Base-by-base conservation (phyloP, 1,140 invertebrate genomes). In the Camponotus pennsylvanicus region DNA sequence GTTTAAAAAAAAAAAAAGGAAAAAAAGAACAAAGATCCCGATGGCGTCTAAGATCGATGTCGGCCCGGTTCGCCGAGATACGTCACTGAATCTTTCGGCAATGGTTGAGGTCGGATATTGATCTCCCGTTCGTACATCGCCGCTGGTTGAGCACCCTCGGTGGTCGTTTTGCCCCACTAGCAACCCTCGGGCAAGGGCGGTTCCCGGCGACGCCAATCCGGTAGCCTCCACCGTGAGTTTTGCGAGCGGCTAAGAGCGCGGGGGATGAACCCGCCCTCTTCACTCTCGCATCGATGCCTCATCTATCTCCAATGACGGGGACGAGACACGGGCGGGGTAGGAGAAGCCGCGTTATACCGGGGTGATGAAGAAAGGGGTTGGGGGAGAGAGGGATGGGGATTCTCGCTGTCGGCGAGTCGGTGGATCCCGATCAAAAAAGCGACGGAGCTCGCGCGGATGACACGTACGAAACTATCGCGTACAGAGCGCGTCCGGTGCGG, bases 361-460 rank as follows among this genome's bases (percentile, higher is more conserved):
- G 59, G 37, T 15, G 40, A 40, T 21, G 49, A 13, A 45, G 18
- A 64, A 7, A 4, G 34, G 13, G 7, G 32, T 42, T 18, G 21
- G 8, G 27, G 57, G 18, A 42, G 63, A 42, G 63, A 32, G 57
- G 90, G 64, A 78, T 79, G 88, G 45, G 27, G 49, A 90, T 91
- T 89, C 91, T 91, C 85, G 71, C 86, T 89, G 86, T 91, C 88
- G 89, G 79, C 82, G 75, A 83, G 78, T 82, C 87, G 49, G 75
- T 79, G 75, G 77, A 57, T 73, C 49, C 27, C 70, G 84, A 52
- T 91, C 89, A 90, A 91, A 91, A 91, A 91, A 91, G 89, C 73
- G 66, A 55, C 45, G 49, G 89, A 90, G 69, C 66, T 86, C 76
- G 79, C 63, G 57, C 67, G 34, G 89, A 45, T 69, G 78, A 89